A percentile compares a stretch with the other conserved stretches of the same genome.
Conservation (phyloP, 2,797 vertebrate species). For the Gallinago solitaria region DNA sequence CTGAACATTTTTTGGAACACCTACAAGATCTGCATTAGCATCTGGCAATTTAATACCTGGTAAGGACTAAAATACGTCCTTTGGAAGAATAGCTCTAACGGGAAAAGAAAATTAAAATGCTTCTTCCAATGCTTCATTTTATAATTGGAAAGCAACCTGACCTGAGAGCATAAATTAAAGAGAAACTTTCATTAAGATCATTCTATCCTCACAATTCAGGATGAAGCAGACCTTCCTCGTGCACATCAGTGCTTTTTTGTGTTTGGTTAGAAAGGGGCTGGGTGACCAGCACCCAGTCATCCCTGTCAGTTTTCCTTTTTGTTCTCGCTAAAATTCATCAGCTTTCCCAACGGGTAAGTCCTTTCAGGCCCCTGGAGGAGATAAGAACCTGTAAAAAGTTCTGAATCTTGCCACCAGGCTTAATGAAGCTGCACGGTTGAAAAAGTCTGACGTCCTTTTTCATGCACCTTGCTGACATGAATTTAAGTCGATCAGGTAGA, state of each 20-base stretch:
- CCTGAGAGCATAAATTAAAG: neutral
- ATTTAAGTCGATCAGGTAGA: neutral
- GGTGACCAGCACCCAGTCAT: neutral
- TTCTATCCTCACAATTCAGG: neutral
- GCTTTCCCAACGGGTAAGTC: neutral
- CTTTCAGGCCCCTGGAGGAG: neutral
- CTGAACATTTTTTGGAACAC: neutral
- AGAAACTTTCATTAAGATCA: neutral
- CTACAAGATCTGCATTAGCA: neutral
- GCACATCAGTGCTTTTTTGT: neutral
- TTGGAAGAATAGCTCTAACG: neutral
- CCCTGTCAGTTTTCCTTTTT: neutral
- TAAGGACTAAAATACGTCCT: neutral
- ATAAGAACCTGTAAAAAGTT: neutral
- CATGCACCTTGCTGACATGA: neutral
- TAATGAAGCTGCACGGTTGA: neutral
- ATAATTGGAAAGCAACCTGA: neutral
- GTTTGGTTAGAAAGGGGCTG: neutral
- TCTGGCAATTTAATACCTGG: neutral
- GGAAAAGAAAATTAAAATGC: neutral
- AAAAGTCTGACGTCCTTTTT: neutral
- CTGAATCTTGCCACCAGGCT: neutral
- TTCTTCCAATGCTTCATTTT: neutral
- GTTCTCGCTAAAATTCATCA: neutral
- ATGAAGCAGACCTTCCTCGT: neutral